Evolutionary conservation across 2,113 vertebrate genomes (phyloP).

Genomic region (Anarhynchus alexandrinus): DNA sequence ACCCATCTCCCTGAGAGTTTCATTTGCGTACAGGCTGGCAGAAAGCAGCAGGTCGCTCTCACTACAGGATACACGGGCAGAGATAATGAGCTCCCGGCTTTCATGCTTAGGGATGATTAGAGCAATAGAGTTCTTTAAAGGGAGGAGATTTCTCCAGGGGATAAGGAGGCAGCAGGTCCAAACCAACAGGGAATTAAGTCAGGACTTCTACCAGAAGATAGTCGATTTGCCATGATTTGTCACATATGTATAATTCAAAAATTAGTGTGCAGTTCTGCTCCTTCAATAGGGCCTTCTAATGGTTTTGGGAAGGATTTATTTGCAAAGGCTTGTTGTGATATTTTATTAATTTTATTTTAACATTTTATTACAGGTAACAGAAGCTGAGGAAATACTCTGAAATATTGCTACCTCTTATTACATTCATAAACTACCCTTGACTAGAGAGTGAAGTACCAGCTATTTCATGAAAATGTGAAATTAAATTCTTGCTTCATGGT

Average conservation of each 20-base stretch:
- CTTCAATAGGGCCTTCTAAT: neutral
- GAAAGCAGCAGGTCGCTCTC: neutral
- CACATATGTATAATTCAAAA: neutral
- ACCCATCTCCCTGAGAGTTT: neutral
- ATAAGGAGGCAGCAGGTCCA: neutral
- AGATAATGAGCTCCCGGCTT: neutral
- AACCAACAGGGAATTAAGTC: neutral
- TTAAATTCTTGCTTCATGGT: neutral
- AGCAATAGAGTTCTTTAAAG: neutral
- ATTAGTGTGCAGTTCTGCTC: neutral
- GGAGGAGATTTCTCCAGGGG: neutral
- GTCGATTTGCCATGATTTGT: neutral
- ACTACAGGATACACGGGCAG: neutral
- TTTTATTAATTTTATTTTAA: slow-evolving; percentile 22
- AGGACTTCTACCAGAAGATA: neutral
- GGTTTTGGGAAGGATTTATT: slow-evolving; percentile 13
- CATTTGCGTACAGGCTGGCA: neutral
- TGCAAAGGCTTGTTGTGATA: neutral
- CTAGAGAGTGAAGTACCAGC: neutral
- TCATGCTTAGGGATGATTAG: neutral
- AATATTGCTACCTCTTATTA: neutral
- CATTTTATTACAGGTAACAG: neutral
- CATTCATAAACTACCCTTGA: neutral
- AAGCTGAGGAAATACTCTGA: neutral
- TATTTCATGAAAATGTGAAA: neutral